Percentiles rank a stretch among this genome's conserved stretches.
These are phyloP conservation scores for Anastrepha ludens DNA, from an alignment of 1,140 invertebrate species.

Conservation along the genomic window DNA sequence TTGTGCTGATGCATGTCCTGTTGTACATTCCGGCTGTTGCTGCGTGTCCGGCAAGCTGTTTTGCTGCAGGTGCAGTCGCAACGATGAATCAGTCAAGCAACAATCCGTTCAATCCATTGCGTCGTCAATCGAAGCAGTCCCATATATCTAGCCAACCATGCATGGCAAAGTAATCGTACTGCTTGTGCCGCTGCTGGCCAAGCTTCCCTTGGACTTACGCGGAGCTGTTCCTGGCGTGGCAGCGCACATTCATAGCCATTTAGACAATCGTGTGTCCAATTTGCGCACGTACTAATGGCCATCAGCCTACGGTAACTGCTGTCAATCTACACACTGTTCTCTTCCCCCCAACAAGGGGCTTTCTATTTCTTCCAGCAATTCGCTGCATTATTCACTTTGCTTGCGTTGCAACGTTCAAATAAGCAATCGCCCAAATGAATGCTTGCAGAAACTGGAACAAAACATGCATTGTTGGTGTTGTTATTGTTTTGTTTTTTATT, in stretches of 20 bases:
- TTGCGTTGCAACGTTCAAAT: background rate
- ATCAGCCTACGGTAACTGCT: background rate
- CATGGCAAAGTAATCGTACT: background rate
- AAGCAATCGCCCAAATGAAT: background rate
- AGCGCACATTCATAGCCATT: background rate
- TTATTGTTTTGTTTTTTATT: background rate
- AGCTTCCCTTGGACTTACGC: background rate
- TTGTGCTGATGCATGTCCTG: conserved; percentile 3
- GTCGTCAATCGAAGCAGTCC: conserved; percentile 1
- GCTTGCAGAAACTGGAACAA: background rate
- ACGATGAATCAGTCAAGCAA: conserved; percentile 20
- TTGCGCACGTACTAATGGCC: background rate
- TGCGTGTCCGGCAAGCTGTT: background rate
- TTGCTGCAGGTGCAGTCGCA: background rate
- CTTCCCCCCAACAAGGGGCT: no score
- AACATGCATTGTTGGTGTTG: background rate
- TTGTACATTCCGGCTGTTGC: background rate
- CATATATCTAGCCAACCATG: background rate
- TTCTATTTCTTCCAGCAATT: background rate
- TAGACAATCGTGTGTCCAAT: background rate
- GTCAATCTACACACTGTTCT: background rate
- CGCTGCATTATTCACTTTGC: background rate
- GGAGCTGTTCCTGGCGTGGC: background rate
- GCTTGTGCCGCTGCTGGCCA: background rate
- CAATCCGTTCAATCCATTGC: conserved; percentile 36